Evolutionary conservation across 2,113 vertebrate species (phyloP), one percentile per base, ranked within the genome.

Genomic region (Elephantulus edwardii): DNA sequence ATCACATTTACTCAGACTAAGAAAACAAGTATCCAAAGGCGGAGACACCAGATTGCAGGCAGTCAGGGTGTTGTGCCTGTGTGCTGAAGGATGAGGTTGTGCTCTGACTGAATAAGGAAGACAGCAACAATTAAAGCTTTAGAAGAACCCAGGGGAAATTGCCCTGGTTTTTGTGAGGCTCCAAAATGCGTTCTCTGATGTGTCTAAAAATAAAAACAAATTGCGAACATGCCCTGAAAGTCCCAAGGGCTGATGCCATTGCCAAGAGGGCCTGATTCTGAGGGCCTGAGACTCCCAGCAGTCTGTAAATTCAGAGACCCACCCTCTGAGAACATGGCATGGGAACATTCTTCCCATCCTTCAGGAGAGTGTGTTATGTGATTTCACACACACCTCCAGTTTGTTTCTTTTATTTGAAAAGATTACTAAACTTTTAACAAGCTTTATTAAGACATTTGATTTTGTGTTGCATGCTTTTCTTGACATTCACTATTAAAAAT

Each of bases 201-300:
- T 94, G 89, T 87, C 93, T 95, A 94, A 97, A 96, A 96, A 95
- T 84, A 54, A 96, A 96, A 95, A 33, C 86, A 97, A 94, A 93
- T 91, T 92, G 91, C 40, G 62, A 97, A 81, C 95, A 89, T 95
- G 81, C 85, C 92, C 78, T 71, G 19, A 79, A 88, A 92, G 83
- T 79, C 93, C 93, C 91, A 0, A 12, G 96, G 97, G 96, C 93
- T 88, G 71, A 9, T 52, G 91, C 85, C 84, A 40, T 83, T 46
- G 52, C 72, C 79, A 70, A 87, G 90, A 86, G 91, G 85, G 48
- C 86, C 2, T 64, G 26, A 78, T 84, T 94, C 89, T 20, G 86
- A 83, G 94, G 87, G 89, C 33, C 70, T 6, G 22, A 88, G 93
- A 86, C 94, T 96, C 94, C 80, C 58, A 52, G 88, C 79, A 5